A percentile compares a stretch with the other conserved stretches of the same genome.
Conservation (phyloP, 2,113 vertebrate species). For the Vimba vimba region DNA sequence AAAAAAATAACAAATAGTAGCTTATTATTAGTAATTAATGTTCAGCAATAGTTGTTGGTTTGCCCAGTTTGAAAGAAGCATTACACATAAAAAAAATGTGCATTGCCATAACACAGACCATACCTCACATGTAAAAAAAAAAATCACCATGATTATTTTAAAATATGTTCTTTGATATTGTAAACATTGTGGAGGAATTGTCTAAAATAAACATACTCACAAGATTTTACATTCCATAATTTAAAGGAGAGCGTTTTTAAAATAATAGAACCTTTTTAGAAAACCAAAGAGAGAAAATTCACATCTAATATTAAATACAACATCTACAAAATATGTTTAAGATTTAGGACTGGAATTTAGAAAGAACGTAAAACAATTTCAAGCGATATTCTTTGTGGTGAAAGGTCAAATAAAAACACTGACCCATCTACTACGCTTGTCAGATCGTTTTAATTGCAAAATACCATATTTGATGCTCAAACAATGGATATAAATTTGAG, state of each 20-base stretch:
- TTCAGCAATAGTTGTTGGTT: neutral
- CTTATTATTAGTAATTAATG: neutral
- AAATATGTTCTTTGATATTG: neutral
- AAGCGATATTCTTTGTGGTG: neutral
- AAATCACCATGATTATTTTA: neutral
- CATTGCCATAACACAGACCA: neutral
- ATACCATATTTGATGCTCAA: neutral
- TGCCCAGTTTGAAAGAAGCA: neutral
- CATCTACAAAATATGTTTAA: neutral
- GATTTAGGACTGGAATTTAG: neutral
- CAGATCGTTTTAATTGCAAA: slow-evolving; percentile 15
- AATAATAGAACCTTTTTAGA: neutral
- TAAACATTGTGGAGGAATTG: neutral
- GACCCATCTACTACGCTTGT: neutral
- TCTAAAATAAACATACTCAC: neutral
- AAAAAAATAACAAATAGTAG: neutral
- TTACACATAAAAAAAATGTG: neutral
- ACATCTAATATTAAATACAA: neutral
- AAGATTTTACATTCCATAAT: neutral
- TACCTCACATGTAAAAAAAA: neutral
- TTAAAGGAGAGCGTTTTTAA: neutral
- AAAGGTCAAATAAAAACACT: slow-evolving; percentile 16
- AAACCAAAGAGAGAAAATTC: neutral
- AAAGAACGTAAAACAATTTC: neutral
- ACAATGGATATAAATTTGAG: slow-evolving; percentile 8